Evolutionary conservation across 2,888 invertebrate species (phyloP).

Genomic region (Apamea crenata): DNA sequence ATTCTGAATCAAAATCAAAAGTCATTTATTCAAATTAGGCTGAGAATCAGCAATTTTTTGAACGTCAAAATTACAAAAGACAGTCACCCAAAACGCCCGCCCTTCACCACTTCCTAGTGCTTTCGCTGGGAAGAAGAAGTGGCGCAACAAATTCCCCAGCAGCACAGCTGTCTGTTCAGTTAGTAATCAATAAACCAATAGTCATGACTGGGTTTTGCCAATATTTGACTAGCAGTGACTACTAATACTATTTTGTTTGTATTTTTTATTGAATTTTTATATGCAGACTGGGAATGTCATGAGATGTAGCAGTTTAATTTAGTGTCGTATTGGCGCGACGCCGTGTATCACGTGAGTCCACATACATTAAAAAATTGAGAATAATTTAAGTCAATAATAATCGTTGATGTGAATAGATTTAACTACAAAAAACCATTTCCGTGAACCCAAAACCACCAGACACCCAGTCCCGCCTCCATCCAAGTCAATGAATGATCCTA

Average conservation of each 20-base stretch:
- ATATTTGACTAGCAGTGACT: too few species aligned
- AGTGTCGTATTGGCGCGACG: not conserved
- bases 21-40: too few species aligned
- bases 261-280: not conserved
- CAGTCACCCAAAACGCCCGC: too few species aligned
- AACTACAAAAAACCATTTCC: slow-evolving; percentile 16
- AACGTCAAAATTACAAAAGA: too few species aligned
- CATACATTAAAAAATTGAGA: not conserved
- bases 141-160: too few species aligned
- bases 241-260: not conserved
- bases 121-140: too few species aligned
- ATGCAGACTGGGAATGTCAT: too few species aligned
- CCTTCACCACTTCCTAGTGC: too few species aligned
- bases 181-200: too few species aligned
- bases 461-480: slow-evolving; percentile 30
- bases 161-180: too few species aligned
- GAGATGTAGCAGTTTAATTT: not conserved
- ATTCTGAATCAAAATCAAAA: too few species aligned
- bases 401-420: not conserved
- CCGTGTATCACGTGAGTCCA: not conserved
- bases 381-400: not conserved
- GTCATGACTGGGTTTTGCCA: not conserved
- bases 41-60: too few species aligned
- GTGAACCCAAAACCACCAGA: slow-evolving; percentile 15
- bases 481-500: slow-evolving; percentile 10